Percentiles rank a stretch among this genome's conserved stretches.
Evolutionary conservation across 2,797 vertebrate species (phyloP).

Genomic region (Hydrocynus forskahlii): DNA sequence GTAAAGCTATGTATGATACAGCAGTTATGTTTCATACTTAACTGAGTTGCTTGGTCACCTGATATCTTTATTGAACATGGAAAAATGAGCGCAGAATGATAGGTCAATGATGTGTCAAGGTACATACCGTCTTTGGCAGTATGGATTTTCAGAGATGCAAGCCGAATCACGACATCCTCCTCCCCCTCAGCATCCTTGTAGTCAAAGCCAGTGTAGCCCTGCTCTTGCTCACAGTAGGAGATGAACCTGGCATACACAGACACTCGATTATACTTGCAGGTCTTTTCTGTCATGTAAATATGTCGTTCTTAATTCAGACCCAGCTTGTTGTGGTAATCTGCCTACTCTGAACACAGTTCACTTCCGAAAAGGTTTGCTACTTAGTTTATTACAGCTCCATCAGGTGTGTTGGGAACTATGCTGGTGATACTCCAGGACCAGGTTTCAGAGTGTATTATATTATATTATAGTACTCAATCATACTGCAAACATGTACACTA

Average conservation of each 20-base stretch:
- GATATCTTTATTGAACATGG: not conserved
- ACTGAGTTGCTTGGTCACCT: not conserved
- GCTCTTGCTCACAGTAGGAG: slow-evolving; percentile 71
- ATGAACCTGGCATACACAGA: slow-evolving; percentile 70
- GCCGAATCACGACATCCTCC: slow-evolving; percentile 64
- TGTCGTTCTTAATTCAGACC: too few species aligned
- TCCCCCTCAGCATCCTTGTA: slow-evolving; percentile 70
- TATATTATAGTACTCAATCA: not conserved
- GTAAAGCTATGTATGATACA: too few species aligned
- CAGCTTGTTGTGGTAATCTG: too few species aligned
- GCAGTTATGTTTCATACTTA: not conserved
- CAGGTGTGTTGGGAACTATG: too few species aligned
- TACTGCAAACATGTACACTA: not conserved
- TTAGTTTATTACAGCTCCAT: too few species aligned
- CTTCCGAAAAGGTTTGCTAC: not conserved
- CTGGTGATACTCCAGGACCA: too few species aligned
- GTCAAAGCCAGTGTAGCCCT: slow-evolving; percentile 72
- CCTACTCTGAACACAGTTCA: too few species aligned
- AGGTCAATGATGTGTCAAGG: not conserved
- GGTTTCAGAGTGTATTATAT: too few species aligned
- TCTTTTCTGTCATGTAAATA: not conserved
- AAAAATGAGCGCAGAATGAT: not conserved
- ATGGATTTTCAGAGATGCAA: slow-evolving; percentile 68
- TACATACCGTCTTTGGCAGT: slow-evolving; percentile 63
- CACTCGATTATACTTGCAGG: not conserved